A percentile compares a stretch with the other conserved stretches of the same genome.
Conservation (phyloP, 2,113 vertebrate genomes). For the Podarcis muralis region DNA sequence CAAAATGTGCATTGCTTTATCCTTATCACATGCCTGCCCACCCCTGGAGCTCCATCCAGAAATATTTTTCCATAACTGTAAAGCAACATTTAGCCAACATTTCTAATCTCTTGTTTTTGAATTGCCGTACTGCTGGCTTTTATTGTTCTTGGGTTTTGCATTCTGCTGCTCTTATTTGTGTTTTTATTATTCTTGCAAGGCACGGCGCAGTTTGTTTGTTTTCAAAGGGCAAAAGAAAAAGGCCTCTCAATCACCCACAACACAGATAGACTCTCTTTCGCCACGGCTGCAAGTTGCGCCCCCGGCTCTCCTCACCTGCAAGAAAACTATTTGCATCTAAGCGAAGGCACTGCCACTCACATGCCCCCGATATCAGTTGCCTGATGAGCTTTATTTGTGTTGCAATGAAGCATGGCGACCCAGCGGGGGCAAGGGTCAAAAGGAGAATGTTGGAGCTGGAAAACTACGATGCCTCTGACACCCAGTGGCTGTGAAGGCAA, state of each 20-base stretch:
- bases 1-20: not conserved
- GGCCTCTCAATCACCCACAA: not conserved
- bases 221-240: not conserved
- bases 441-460: fast-evolving
- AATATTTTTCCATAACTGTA: not conserved
- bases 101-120: too few species aligned
- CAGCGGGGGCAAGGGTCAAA: not conserved
- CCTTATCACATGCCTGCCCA: not conserved
- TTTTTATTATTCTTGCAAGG: not conserved
- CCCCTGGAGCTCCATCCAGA: not conserved
- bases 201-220: not conserved
- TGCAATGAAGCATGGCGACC: not conserved
- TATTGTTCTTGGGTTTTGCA: not conserved
- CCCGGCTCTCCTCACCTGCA: not conserved
- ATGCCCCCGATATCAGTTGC: not conserved
- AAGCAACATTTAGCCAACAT: not conserved
- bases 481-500: fast-evolving
- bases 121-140: too few species aligned
- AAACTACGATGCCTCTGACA: fast-evolving
- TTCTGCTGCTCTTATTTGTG: not conserved
- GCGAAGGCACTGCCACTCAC: too few species aligned
- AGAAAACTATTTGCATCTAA: not conserved
- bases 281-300: not conserved
- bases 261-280: not conserved
- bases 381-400: not conserved